phyloP scores from a whole-genome alignment of 2,797 vertebrate genomes.

The Syndactyla subalaris region DNA sequence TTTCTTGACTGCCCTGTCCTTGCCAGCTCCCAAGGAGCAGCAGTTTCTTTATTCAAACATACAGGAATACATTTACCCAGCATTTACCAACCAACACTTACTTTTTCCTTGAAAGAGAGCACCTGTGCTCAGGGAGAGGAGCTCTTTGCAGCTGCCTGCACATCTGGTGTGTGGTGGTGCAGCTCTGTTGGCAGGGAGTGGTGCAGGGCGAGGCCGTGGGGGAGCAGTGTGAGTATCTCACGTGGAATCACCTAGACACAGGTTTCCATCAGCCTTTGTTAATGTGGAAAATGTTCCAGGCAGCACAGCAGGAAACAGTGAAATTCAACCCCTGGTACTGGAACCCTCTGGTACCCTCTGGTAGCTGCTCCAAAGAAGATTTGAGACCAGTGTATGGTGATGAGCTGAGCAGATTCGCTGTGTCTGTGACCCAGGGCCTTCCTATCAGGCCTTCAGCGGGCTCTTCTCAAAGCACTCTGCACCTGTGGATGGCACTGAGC shows the following conservation, averaged over 20 bases:
- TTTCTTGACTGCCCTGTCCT: background rate
- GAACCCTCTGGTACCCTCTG: background rate
- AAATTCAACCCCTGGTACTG: background rate
- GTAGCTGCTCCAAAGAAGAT: background rate
- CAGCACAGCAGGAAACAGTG: background rate
- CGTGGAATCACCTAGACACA: fast-evolving
- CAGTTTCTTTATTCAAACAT: fast-evolving
- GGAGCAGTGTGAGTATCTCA: background rate
- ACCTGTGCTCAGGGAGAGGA: background rate
- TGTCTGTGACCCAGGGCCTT: background rate
- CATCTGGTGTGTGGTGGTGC: background rate
- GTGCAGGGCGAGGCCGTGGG: background rate
- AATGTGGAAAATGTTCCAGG: background rate
- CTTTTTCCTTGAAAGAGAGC: slow-evolving; percentile 11
- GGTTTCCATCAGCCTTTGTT: background rate
- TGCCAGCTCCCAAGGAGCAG: background rate
- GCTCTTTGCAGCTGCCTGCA: background rate
- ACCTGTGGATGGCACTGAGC: background rate
- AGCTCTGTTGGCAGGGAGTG: background rate
- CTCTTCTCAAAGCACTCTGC: background rate
- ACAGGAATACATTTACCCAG: background rate
- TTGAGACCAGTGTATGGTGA: fast-evolving
- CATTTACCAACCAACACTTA: background rate
- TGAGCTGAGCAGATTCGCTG: background rate
- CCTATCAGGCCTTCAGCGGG: background rate